Percentiles rank a stretch among this genome's conserved stretches.
These are phyloP conservation scores for Gonatopus flavifemur DNA, from an alignment of 1,140 invertebrate species.

Conservation along the genomic window DNA sequence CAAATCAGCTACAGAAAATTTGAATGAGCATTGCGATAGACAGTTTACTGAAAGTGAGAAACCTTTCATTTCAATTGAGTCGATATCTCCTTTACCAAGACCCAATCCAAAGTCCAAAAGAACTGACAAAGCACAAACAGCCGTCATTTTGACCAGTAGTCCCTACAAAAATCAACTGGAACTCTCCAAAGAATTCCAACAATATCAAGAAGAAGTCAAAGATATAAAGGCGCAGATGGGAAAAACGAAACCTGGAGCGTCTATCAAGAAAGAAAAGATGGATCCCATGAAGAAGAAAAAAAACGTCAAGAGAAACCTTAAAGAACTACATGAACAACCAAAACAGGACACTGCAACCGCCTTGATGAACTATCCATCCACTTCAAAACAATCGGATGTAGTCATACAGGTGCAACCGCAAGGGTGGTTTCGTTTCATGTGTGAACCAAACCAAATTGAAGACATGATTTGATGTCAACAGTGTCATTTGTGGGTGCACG, in stretches of 20 bases:
- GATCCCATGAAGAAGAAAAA: not conserved
- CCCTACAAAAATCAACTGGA: no score
- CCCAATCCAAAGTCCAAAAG: no score
- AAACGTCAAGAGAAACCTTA: not conserved
- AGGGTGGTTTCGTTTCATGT: not conserved
- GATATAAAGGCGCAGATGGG: not conserved
- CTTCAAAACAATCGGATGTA: no score
- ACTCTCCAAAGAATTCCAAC: no score
- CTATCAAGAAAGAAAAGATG: not conserved
- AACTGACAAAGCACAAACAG: no score
- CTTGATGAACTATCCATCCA: no score
- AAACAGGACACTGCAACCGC: no score
- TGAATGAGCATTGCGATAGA: not conserved
- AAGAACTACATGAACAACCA: not conserved
- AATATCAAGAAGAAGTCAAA: no score
- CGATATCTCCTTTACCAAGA: no score
- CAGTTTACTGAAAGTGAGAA: no score
- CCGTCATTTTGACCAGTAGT: no score
- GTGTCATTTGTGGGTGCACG: not conserved
- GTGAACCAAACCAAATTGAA: not conserved
- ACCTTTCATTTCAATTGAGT: no score
- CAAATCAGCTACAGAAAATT: not conserved
- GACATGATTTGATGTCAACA: not conserved
- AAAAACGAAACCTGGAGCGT: not conserved
- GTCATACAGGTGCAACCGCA: not conserved